Evolutionary conservation across 2,888 invertebrate genomes (phyloP).

Genomic region (Papilio gigon): DNA sequence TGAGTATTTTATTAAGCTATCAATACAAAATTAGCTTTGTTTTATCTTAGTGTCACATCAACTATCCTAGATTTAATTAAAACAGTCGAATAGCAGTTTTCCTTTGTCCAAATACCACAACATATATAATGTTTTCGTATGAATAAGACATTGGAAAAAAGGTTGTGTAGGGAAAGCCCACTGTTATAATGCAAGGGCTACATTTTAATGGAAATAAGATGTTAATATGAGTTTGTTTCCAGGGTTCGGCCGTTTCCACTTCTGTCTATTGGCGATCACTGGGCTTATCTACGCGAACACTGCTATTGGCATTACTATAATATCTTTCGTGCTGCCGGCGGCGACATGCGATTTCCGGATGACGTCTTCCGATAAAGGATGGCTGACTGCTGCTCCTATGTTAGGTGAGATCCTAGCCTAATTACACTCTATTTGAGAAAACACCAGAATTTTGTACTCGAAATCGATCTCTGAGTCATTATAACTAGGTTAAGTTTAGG

Average conservation of each 20-base stretch:
- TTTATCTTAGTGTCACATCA: neutral
- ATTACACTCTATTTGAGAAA: neutral
- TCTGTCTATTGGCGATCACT: constrained; percentile 87
- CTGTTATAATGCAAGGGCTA: neutral
- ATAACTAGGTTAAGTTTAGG: too few species aligned
- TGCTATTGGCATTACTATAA: constrained; percentile 89
- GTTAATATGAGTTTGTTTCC: constrained; percentile 49
- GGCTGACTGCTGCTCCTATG: constrained; percentile 89
- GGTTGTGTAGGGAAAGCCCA: too few species aligned
- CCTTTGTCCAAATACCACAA: too few species aligned
- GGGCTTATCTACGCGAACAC: constrained; percentile 92
- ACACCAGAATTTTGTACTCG: neutral
- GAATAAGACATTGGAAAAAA: too few species aligned
- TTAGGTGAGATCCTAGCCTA: constrained; percentile 79
- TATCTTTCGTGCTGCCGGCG: constrained; percentile 92
- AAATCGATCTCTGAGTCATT: neutral
- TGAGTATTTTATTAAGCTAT: constrained; percentile 56
- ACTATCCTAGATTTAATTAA: neutral
- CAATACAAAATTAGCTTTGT: neutral
- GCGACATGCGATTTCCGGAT: constrained; percentile 91
- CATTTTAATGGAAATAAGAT: neutral
- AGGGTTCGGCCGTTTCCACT: constrained; percentile 93
- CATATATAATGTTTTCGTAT: too few species aligned
- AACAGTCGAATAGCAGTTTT: neutral
- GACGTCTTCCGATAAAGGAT: constrained; percentile 90